Base-by-base conservation (phyloP, 2,113 vertebrate species). In the Hystrix brachyura region DNA sequence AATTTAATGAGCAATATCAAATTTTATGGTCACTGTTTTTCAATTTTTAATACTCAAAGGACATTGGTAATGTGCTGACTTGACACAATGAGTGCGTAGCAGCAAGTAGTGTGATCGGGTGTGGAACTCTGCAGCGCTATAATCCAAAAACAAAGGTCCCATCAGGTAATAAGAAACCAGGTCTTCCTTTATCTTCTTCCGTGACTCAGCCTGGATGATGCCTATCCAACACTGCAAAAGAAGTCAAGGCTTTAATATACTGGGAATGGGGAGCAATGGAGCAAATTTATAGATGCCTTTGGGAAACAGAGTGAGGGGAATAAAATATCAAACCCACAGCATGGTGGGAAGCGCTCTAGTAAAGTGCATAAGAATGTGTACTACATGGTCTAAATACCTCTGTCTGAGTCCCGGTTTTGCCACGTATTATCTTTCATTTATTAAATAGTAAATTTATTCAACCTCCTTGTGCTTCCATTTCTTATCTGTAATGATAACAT, bases 1-100 rank as follows among this genome's bases (percentile, higher is more conserved):
- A 97, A 72, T 94, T 98, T 98, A 98, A 98, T 92, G 98, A 96
- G 84, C 1, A 23, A 55, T 27, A 97, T 97, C 89, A 96, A 93
- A 82, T 97, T 97, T 98, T 98, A 98, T 82, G 87, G 74, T 69
- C 90, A 87, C 84, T 92, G 48, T 98, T 97, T 97, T 97, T 98
- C 97, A 95, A 92, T 89, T 90, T 97, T 96, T 97, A 92, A 88
- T 90, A 84, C 84, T 94, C 87, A 62, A 0, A 85, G 83, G 87
- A 97, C 83, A 64, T 69, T 6, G 51, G 64, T 53, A 71, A 97
- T 97, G 72, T 94, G 97, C 97, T 98, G 97, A 97, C 76, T 95
- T 97, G 87, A 91, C 85, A 93, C 11, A 69, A 95, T 91, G 89
- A 53, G 27, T 29, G 8, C 23, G 5, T 0, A 38, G 57, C 78